phyloP scores from a whole-genome alignment of 2,888 invertebrate species.

The Congeria kusceri region DNA sequence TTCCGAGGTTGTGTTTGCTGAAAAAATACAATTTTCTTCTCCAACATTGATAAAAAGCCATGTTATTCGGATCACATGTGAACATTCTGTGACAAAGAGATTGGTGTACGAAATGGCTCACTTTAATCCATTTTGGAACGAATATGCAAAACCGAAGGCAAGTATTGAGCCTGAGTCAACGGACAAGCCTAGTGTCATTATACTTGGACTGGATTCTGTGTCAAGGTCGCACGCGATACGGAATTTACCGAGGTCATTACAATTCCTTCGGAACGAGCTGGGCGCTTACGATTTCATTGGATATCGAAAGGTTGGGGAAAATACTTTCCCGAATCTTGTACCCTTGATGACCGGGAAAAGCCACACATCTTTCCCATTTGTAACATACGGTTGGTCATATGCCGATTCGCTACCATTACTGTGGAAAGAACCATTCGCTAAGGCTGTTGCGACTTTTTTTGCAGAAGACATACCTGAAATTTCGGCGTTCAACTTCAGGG shows the following conservation, averaged over 20 bases:
- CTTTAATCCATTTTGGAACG: slow-evolving; percentile 30
- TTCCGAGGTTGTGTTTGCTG: slow-evolving; percentile 7
- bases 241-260: slow-evolving; percentile 40
- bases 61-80: slow-evolving; percentile 14
- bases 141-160: not conserved
- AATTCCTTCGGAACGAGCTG: slow-evolving; percentile 32
- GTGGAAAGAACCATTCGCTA: slow-evolving; percentile 31
- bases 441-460: slow-evolving; percentile 26
- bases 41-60: slow-evolving; percentile 19
- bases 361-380: not conserved
- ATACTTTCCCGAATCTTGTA: slow-evolving; percentile 50
- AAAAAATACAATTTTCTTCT: not conserved
- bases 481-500: slow-evolving; percentile 37
- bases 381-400: not conserved
- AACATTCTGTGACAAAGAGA: too few relatives aligned
- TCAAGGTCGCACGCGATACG: slow-evolving; percentile 44
- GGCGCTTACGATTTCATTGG: slow-evolving; percentile 42
- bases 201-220: slow-evolving; percentile 53
- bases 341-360: slow-evolving; percentile 41
- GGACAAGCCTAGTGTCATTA: slow-evolving; percentile 21
- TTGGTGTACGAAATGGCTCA: slow-evolving; percentile 20
- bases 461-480: slow-evolving; percentile 50
- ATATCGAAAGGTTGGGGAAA: slow-evolving; percentile 51
- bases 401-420: slow-evolving; percentile 44
- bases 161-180: slow-evolving; percentile 5